A percentile compares a stretch with the other conserved stretches of the same genome.
These are phyloP conservation scores for Lithosia quadra DNA, from an alignment of 2,888 invertebrate genomes.

Conservation along the genomic window DNA sequence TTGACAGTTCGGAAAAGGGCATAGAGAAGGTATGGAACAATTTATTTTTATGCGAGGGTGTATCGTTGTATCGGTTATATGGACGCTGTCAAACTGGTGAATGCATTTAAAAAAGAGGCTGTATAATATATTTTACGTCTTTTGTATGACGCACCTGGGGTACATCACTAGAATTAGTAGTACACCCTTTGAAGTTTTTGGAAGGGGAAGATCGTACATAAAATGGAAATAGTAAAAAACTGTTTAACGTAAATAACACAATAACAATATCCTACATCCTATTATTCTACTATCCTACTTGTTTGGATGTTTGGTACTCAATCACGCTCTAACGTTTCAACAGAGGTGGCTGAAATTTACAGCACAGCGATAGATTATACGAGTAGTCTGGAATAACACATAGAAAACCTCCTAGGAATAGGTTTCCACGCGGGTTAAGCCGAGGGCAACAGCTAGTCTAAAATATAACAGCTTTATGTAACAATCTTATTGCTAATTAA, in stretches of 20 bases:
- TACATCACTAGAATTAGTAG: constrained; percentile 1
- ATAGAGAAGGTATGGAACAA: constrained; percentile 37
- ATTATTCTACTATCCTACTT: too few species aligned
- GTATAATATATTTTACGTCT: constrained; percentile 10
- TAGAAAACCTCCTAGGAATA: too few species aligned
- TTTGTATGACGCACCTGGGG: constrained; percentile 3
- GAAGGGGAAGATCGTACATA: not conserved
- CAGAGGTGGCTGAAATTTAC: too few species aligned
- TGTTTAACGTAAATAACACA: not conserved
- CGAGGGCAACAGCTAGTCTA: too few species aligned
- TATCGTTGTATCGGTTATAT: constrained; percentile 38
- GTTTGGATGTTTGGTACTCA: too few species aligned
- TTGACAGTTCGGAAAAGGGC: constrained; percentile 40
- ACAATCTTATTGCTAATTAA: too few species aligned
- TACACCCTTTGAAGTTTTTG: not conserved
- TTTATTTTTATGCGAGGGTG: constrained; percentile 47
- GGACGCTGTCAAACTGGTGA: constrained; percentile 27
- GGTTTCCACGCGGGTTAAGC: too few species aligned
- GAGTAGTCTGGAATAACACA: too few species aligned
- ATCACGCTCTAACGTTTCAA: too few species aligned
- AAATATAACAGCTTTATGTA: not conserved
- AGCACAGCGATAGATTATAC: too few species aligned
- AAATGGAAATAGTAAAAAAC: not conserved
- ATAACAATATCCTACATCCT: not conserved
- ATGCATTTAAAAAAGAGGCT: constrained; percentile 28